A percentile compares a stretch with the other conserved stretches of the same genome.
phyloP scores from a whole-genome alignment of 2,888 invertebrate genomes.

The Acleris emargana region DNA sequence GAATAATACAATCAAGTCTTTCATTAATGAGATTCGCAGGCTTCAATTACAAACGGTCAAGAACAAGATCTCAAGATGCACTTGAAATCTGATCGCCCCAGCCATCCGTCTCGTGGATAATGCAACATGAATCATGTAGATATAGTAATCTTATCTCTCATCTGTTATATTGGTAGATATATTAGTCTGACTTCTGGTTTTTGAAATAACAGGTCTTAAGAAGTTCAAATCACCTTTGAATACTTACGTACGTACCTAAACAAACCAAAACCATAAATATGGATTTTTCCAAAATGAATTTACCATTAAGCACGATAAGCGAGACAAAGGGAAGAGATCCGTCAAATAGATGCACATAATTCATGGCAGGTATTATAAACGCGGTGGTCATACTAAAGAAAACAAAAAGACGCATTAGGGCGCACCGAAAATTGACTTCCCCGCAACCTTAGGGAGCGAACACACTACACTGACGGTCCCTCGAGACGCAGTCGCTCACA shows the following conservation, averaged over 20 bases:
- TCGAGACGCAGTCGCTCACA: constrained; percentile 23
- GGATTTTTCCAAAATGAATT: constrained; percentile 54
- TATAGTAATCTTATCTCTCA: neutral
- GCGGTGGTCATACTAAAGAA: constrained; percentile 48
- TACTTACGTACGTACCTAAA: constrained; percentile 22
- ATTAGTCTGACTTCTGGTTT: neutral
- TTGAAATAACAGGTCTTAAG: constrained; percentile 1
- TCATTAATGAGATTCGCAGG: constrained; percentile 45
- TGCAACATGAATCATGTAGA: constrained; percentile 15
- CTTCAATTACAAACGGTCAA: constrained; percentile 50
- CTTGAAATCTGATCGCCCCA: constrained; percentile 57
- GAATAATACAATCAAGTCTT: constrained; percentile 48
- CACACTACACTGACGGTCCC: constrained; percentile 16
- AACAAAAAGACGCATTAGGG: constrained; percentile 49
- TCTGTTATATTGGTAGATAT: neutral
- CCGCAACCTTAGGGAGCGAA: constrained; percentile 39
- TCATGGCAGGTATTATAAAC: constrained; percentile 58
- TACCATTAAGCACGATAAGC: constrained; percentile 54
- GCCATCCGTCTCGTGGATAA: constrained; percentile 26
- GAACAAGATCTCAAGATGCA: constrained; percentile 53
- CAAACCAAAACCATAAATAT: constrained; percentile 42
- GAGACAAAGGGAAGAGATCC: constrained; percentile 57
- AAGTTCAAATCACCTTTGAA: constrained; percentile 9
- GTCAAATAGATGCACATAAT: constrained; percentile 74
- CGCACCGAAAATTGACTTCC: constrained; percentile 52